Evolutionary conservation across 1,140 invertebrate genomes (phyloP).

Genomic region (Dendrolimus punctatus): DNA sequence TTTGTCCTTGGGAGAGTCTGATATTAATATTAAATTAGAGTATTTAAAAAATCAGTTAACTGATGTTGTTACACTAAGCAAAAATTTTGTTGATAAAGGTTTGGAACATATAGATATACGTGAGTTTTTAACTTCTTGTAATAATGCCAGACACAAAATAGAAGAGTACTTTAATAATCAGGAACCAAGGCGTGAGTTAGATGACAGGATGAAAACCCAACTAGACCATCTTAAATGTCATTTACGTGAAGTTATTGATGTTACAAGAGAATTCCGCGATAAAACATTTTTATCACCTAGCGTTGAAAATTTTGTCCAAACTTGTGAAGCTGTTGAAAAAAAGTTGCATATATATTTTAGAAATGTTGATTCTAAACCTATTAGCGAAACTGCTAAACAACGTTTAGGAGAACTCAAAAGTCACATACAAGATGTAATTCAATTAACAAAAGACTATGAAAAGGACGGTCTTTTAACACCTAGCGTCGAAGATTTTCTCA

Average conservation of each 20-base stretch:
- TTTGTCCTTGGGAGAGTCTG: background rate
- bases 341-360: conserved; percentile 15
- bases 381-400: conserved; percentile 4
- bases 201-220: conserved; percentile 7
- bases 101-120: conserved; percentile 15
- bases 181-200: background rate
- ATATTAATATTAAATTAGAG: background rate
- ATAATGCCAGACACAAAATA: conserved; percentile 16
- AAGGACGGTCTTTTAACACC: conserved; percentile 20
- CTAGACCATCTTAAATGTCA: conserved; percentile 20
- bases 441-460: conserved; percentile 23
- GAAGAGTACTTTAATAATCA: conserved; percentile 9
- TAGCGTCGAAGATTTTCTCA: conserved; percentile 27
- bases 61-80: conserved; percentile 18
- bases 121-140: conserved; percentile 21
- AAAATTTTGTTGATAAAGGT: conserved; percentile 15
- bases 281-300: conserved; percentile 12
- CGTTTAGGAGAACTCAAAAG: conserved; percentile 16
- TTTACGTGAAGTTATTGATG: conserved; percentile 19
- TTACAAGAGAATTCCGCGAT: conserved; percentile 16
- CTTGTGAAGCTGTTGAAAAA: conserved; percentile 16
- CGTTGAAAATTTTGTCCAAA: conserved; percentile 18
- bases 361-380: conserved; percentile 2
- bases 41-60: background rate
- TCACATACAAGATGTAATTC: conserved; percentile 23